Evolutionary conservation across 2,113 vertebrate species (phyloP).

Genomic region (Bubo bubo): DNA sequence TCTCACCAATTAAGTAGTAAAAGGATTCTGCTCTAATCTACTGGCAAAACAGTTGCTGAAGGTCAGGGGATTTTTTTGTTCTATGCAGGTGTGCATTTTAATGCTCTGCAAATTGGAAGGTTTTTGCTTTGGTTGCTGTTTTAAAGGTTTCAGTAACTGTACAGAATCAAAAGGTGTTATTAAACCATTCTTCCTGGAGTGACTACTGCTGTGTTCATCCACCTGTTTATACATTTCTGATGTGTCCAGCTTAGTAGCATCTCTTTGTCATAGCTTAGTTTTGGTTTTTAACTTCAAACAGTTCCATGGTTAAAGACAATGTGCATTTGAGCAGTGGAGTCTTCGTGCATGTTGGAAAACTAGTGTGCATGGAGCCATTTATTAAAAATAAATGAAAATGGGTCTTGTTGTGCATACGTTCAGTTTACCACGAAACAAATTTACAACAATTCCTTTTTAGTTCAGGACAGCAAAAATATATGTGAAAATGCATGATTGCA

Average conservation of each 20-base stretch:
- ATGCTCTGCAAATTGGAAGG: background rate
- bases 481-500: background rate
- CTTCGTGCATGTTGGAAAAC: background rate
- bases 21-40: background rate
- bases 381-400: background rate
- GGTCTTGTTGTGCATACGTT: background rate
- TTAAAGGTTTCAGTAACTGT: background rate
- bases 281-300: background rate
- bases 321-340: background rate
- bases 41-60: background rate
- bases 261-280: background rate
- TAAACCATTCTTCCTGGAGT: background rate
- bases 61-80: background rate
- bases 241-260: background rate
- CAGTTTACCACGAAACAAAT: background rate
- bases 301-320: background rate
- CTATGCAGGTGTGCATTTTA: background rate
- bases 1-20: background rate
- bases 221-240: background rate
- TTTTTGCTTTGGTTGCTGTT: background rate
- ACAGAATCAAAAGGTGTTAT: background rate
- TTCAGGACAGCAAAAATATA: background rate
- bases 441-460: background rate
- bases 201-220: accelerated
- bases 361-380: background rate